Percentiles rank a stretch among this genome's conserved stretches.
Conservation (phyloP, 2,797 vertebrate species). For the Gambelia wislizenii region DNA sequence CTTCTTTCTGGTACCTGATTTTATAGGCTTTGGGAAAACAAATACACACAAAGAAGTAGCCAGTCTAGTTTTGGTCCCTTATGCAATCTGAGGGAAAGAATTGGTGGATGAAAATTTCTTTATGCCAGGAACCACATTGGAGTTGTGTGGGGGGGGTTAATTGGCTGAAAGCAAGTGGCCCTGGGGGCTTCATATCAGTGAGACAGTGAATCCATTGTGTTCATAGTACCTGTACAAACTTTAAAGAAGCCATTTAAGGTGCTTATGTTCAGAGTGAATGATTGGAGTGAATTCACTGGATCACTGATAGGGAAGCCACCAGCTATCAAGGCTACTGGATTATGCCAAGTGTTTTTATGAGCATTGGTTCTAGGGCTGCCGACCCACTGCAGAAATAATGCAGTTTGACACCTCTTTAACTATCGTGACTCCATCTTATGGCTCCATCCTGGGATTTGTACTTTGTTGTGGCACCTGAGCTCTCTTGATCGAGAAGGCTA, state of each 20-base stretch:
- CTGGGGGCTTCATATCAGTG: not conserved
- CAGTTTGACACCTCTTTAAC: no score
- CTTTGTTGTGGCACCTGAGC: no score
- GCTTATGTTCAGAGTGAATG: no score
- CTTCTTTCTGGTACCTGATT: not conserved
- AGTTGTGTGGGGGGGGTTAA: not conserved
- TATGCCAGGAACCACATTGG: not conserved
- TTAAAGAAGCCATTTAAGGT: no score
- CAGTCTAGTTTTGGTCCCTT: not conserved
- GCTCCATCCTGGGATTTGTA: no score
- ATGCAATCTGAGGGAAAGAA: not conserved
- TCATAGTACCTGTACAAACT: no score
- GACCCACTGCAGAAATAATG: no score
- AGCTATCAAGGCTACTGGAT: not conserved
- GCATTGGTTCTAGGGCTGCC: not conserved
- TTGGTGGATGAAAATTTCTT: slow-evolving; percentile 33
- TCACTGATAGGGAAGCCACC: no score
- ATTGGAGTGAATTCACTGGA: no score
- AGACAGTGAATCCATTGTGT: no score
- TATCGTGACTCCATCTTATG: no score
- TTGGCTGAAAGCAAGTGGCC: not conserved
- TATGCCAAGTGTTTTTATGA: not conserved
- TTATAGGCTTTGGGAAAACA: not conserved
- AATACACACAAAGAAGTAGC: not conserved
- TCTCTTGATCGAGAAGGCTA: no score